phyloP scores from a whole-genome alignment of 2,113 vertebrate genomes.

The Sterna hirundo region DNA sequence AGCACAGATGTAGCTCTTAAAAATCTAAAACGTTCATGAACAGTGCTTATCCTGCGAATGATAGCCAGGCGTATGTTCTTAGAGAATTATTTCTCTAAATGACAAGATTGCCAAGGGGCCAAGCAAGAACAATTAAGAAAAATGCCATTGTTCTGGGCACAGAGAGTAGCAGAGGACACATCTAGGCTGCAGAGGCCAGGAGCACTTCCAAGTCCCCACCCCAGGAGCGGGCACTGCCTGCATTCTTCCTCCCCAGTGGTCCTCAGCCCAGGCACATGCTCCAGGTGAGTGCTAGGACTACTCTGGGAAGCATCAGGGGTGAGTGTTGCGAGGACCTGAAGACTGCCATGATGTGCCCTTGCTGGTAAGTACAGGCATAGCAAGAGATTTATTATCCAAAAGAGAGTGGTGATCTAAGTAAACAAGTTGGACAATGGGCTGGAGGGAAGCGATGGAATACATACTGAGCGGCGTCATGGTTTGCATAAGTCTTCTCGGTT shows the following conservation, averaged over 20 bases:
- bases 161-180: not conserved
- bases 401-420: constrained; percentile 19
- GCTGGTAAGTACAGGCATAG: not conserved
- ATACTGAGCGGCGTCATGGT: not conserved
- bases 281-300: not conserved
- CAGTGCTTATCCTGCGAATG: not conserved
- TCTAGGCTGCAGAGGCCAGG: not conserved
- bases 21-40: not conserved
- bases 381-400: constrained; percentile 10
- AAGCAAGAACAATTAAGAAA: not conserved
- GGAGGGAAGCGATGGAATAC: not conserved
- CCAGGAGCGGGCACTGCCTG: not conserved
- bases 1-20: not conserved
- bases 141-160: constrained; percentile 23
- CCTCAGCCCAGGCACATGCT: not conserved
- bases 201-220: not conserved
- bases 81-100: constrained; percentile 29
- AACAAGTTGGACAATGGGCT: constrained; percentile 35
- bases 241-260: not conserved
- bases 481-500: not conserved
- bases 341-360: not conserved
- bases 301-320: not conserved
- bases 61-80: not conserved
- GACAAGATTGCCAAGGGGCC: not conserved
- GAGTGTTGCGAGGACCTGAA: rapidly evolving